Conservation (phyloP, 2,113 vertebrate species). For the Alligator sinensis region DNA sequence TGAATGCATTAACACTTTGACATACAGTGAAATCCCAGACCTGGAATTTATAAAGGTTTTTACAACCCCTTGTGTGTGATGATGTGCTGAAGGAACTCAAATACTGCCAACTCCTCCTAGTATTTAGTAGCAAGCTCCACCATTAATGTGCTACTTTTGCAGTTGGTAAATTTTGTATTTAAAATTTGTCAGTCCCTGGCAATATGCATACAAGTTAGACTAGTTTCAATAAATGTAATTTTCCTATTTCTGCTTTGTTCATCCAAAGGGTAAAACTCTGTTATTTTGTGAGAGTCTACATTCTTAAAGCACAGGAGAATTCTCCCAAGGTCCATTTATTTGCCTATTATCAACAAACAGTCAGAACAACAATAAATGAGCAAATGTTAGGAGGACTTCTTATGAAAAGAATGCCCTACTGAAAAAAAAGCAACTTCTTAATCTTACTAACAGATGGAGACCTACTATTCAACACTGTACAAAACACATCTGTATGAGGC, state of each 20-base stretch:
- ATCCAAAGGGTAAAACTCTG: constrained; percentile 45
- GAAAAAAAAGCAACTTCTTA: constrained; percentile 59
- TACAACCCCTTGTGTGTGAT: constrained; percentile 20
- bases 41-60: constrained; percentile 45
- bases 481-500: constrained; percentile 47
- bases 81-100: constrained; percentile 51
- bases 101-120: constrained; percentile 29
- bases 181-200: constrained; percentile 10
- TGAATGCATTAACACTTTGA: constrained; percentile 35
- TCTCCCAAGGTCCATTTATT: constrained; percentile 47
- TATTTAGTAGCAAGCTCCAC: constrained; percentile 35
- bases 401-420: constrained; percentile 43
- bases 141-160: constrained; percentile 55
- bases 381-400: constrained; percentile 45
- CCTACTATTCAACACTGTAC: constrained; percentile 61
- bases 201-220: constrained; percentile 10
- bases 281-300: constrained; percentile 36
- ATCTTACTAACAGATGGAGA: constrained; percentile 64
- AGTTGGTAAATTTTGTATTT: constrained; percentile 52
- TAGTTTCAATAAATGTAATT: constrained; percentile 38
- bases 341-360: constrained; percentile 53
- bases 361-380: constrained; percentile 59
- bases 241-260: constrained; percentile 11
- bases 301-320: constrained; percentile 24
- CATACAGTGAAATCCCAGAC: constrained; percentile 31